These are phyloP conservation scores for Petrocephalus microphthalmus DNA, from an alignment of 2,113 vertebrate species.

Conservation along the genomic window DNA sequence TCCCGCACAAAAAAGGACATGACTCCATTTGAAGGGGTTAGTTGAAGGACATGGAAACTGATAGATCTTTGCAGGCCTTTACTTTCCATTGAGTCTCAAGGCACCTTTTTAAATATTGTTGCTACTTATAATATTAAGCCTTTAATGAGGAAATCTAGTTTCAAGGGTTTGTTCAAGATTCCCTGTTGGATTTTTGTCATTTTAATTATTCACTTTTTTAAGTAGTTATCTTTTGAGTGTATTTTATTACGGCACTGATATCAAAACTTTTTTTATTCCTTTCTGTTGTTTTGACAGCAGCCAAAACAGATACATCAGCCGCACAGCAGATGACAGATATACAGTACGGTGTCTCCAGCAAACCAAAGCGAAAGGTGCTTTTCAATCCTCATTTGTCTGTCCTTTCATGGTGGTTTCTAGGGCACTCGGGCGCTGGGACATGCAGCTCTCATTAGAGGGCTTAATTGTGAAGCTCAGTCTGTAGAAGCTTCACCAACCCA, in stretches of 20 bases:
- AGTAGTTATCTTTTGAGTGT: background rate
- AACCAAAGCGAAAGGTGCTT: background rate
- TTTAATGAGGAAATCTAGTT: background rate
- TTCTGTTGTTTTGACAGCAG: background rate
- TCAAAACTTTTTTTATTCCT: background rate
- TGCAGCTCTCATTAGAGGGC: constrained; percentile 1
- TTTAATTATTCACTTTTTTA: background rate
- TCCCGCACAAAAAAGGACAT: background rate
- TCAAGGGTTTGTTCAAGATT: background rate
- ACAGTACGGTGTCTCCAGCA: background rate
- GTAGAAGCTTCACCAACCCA: background rate
- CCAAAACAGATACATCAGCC: background rate
- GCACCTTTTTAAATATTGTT: background rate
- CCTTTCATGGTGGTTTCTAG: background rate
- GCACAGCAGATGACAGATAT: background rate
- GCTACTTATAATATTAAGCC: background rate
- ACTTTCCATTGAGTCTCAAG: background rate
- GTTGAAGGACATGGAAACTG: background rate
- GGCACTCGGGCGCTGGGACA: background rate
- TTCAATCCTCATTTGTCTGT: background rate
- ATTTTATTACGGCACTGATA: background rate
- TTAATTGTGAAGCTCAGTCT: background rate
- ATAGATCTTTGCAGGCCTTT: background rate
- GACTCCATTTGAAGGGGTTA: background rate
- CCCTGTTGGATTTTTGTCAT: background rate